phyloP scores from a whole-genome alignment of 2,113 vertebrate genomes.

The Danionella cerebrum region DNA sequence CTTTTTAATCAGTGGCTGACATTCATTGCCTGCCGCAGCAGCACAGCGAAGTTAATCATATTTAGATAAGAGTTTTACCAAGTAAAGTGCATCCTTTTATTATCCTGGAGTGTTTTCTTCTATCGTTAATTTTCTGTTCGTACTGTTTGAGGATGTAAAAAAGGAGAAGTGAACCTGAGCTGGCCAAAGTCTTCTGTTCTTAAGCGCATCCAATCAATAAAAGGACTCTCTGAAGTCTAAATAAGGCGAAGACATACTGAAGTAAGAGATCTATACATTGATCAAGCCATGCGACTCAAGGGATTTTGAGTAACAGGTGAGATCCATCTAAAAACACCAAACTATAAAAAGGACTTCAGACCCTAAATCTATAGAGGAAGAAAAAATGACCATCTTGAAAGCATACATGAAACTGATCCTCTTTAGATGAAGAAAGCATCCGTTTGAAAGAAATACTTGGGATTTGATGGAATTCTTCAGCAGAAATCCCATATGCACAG shows the following conservation, averaged over 20 bases:
- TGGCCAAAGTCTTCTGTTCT: not conserved
- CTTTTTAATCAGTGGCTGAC: constrained; percentile 27
- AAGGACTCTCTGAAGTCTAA: not conserved
- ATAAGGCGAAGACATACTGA: not conserved
- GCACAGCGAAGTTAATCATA: constrained; percentile 37
- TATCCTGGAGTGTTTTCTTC: constrained; percentile 27
- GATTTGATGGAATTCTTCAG: not conserved
- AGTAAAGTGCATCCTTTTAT: constrained; percentile 33
- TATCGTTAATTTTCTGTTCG: not conserved
- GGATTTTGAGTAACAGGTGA: too few relatives aligned
- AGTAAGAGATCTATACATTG: not conserved
- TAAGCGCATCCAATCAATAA: not conserved
- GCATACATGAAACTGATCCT: not conserved
- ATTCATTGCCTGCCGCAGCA: constrained; percentile 33
- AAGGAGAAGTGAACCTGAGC: not conserved
- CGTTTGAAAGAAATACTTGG: not conserved
- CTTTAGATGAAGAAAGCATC: not conserved
- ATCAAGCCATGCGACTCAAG: not conserved
- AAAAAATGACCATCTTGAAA: too few relatives aligned
- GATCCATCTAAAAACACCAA: too few relatives aligned
- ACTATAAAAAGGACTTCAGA: not conserved
- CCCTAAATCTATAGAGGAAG: too few relatives aligned
- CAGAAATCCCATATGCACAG: not conserved
- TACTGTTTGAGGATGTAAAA: not conserved
- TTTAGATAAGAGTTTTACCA: constrained; percentile 38